Evolutionary conservation across 1,140 invertebrate species (phyloP), one percentile per base, ranked within the genome.

Genomic region (Pseudomyrmex gracilis): DNA sequence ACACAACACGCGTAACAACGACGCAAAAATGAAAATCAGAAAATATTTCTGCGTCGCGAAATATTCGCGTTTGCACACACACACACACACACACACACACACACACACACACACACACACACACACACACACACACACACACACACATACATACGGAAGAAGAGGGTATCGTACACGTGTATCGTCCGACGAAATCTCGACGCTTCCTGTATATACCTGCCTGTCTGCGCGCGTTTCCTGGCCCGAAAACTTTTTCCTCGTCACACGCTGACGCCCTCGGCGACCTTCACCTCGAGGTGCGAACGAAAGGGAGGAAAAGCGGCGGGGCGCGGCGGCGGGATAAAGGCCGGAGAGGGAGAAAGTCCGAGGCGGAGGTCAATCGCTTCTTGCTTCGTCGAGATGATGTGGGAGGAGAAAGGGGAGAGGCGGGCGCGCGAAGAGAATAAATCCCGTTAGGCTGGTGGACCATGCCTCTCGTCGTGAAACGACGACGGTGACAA

Each of bases 271-370:
- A 77, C 76, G 87, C 71, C 84, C 82, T 57, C 24, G 22, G 61
- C 88, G 88, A 89, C 88, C 88, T 89, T 89, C 88, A 82, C 87
- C 85, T 89, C 85, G 74, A 82, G 88, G 57, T 84, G 70, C 84
- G 80, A 88, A 88, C 84, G 84, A 89, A 88, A 86, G 84, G 71
- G 80, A 84, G 87, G 87, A 88, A 88, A 89, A 82, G 64, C 61
- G 67, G 13, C 55, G 61, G 70, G 12, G 1, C 17, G 1, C 17
- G 22, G 17, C 51, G 66, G 61, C 53, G 71, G 73, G 53, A 70
- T 34, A 78, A 67, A 83, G 55, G 61, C n/a, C 17, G 86, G 58
- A 73, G 83, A 67, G 87, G 78, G 80, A 89, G 87, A 89, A 83
- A 88, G 87, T 88, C 73, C 66, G 74, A 73, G 80, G 60, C 83